A percentile compares a stretch with the other conserved stretches of the same genome.
Conservation (phyloP, 1,140 invertebrate genomes). For the Drosophila bipectinata region DNA sequence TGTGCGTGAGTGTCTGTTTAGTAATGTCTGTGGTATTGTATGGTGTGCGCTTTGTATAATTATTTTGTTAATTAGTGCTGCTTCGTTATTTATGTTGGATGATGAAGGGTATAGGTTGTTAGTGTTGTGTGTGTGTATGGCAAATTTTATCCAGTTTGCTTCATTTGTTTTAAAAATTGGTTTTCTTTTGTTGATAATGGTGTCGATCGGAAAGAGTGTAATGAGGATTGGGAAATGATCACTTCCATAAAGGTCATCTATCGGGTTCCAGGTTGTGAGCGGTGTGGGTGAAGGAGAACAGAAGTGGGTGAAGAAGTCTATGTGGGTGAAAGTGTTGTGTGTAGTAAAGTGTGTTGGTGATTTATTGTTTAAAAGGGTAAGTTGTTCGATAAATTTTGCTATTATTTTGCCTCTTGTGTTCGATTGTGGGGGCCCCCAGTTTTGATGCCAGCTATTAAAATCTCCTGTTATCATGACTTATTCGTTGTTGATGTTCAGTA, state of each 20-base stretch:
- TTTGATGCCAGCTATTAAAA: background rate
- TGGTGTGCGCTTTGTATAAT: too few species aligned
- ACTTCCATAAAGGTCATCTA: background rate
- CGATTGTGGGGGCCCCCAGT: background rate
- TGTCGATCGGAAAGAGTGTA: background rate
- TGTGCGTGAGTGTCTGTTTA: background rate
- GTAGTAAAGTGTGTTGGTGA: too few species aligned
- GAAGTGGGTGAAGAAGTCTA: background rate
- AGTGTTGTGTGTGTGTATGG: too few species aligned
- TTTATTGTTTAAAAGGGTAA: background rate
- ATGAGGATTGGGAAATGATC: background rate
- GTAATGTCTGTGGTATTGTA: too few species aligned
- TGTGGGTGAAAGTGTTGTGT: too few species aligned
- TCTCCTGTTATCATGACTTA: background rate
- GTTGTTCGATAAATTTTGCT: background rate
- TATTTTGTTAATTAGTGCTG: too few species aligned
- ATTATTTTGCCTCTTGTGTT: background rate
- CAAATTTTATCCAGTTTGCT: too few species aligned
- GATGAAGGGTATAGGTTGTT: too few species aligned
- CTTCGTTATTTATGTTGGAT: too few species aligned
- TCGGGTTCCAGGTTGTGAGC: background rate
- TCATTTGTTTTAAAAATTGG: too few species aligned
- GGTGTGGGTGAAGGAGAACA: background rate
- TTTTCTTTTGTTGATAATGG: too few species aligned
- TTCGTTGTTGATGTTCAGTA: background rate